Evolutionary conservation across 2,888 invertebrate species (phyloP), one percentile per base, ranked within the genome.

Genomic region (Drosophila eohydei): DNA sequence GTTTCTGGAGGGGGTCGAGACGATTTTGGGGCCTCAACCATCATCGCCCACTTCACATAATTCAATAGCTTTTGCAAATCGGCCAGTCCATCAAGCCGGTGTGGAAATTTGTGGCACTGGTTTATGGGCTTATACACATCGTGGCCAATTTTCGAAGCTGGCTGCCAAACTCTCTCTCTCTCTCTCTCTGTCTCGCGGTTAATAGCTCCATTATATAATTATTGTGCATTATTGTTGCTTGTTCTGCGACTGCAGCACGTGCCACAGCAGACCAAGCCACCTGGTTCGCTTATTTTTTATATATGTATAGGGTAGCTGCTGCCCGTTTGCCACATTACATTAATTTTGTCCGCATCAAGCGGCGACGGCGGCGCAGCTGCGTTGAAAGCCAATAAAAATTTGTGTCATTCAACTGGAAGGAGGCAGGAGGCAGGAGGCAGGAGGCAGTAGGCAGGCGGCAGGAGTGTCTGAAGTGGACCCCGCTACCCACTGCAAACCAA

Each of bases 171-270:
- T 65, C 68, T 66, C 67, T 21, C 21, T 21, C 67, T 21, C 21
- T 21, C 21, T 21, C 21, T 21, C 21, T 21, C 21, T 1, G 21
- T 21, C 21, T 21, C 21, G 69, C 64, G 61, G 66, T 68, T 83
- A 87, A 84, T 84, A 74, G 83, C 74, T 84, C 85, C 71, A 87
- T 87, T 84, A 84, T 89, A 89, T 89, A 84, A 89, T 84, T 84
- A 89, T 87, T 73, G 71, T 84, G 62, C 82, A 84, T 89, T 89
- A 84, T 84, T 52, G 51, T 51, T 36, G 21, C 16, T 32, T 81
- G 87, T 78, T 30, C 68, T 74, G 78, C 54, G 38, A 41, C 43
- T 65, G 62, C 58, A 71, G 58, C 69, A 64, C 68, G 73, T 58
- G n/a, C 41, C 16, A 9, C 8, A 14, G 43, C 43, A 11, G 48